Base-by-base conservation (phyloP, 2,113 vertebrate species). In the Malurus melanocephalus region DNA sequence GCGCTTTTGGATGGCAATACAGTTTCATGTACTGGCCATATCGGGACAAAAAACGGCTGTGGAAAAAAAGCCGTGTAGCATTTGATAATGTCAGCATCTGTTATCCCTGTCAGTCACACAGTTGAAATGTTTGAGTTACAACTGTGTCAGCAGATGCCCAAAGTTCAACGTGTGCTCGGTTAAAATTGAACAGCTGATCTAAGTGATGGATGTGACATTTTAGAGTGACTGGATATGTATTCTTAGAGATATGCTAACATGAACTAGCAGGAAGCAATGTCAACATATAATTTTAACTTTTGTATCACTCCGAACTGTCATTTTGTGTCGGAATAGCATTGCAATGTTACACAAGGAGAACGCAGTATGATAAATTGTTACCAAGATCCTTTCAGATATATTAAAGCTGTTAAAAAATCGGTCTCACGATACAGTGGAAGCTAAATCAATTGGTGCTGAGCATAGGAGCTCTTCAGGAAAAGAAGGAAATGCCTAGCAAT, bases 41-140 rank as follows among this genome's bases (percentile, higher is more conserved):
- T 99, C 98, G 96, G 98, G 99, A 98, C 98, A 99, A 97, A 98
- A 98, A 98, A 96, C 89, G 91, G 90, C 96, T 53, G 71, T 96
- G 97, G 97, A 96, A 98, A 97, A 87, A 97, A 97, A 97, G 96
- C 95, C 82, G 95, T 93, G 91, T 97, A 98, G 97, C 98, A 98
- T 99, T 99, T 99, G 98, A 99, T 99, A 99, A 99, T 99, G 99
- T 99, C 99, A 99, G 98, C 98, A 99, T 99, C 98, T 99, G 99
- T 98, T 98, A 98, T 96, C 97, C 97, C 97, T 98, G 98, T 99
- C 98, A 98, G 97, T 98, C 98, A 98, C 98, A 97, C 98, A 96
- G 96, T 95, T 97, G 97, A 97, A 97, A 97, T 97, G 97, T 98
- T 96, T 96, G 97, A 97, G 96, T 98, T 98, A 96, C 90, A 97